phyloP scores from a whole-genome alignment of 1,140 invertebrate species.

The Drosophila trapezifrons region DNA sequence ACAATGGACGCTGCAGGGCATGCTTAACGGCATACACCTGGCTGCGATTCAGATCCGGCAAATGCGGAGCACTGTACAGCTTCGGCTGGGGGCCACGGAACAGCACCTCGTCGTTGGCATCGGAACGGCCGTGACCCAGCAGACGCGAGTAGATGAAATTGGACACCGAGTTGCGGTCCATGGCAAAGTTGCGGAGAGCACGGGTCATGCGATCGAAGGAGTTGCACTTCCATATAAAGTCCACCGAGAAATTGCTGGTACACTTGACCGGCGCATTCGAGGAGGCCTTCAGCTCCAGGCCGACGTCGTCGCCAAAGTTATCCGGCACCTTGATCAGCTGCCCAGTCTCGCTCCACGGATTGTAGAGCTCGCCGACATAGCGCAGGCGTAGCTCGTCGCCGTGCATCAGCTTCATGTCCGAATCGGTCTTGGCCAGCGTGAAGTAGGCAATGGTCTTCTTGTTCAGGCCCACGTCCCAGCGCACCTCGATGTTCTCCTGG shows the following conservation, averaged over 20 bases:
- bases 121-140: constrained; percentile 93
- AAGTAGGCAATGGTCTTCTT: constrained; percentile 99
- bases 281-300: constrained; percentile 97
- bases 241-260: constrained; percentile 97
- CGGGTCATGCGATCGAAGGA: constrained; percentile 99
- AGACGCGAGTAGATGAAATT: constrained; percentile 98
- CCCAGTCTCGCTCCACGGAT: constrained; percentile 97
- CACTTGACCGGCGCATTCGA: constrained; percentile 95
- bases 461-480: constrained; percentile 99
- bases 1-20: constrained; percentile 97
- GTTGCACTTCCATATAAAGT: constrained; percentile 99
- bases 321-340: constrained; percentile 99
- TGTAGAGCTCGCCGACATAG: constrained; percentile 96
- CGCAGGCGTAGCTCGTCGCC: constrained; percentile 98
- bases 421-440: constrained; percentile 98
- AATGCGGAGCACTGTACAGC: constrained; percentile 97
- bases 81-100: constrained; percentile 95
- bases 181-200: constrained; percentile 97
- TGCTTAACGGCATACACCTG: constrained; percentile 99
- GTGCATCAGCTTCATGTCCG: constrained; percentile 99
- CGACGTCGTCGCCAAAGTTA: constrained; percentile 99
- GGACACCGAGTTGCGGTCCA: constrained; percentile 98
- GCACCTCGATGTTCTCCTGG: constrained; percentile 98
- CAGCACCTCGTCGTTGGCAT: constrained; percentile 96
- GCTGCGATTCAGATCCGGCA: constrained; percentile 98